These are phyloP conservation scores for Andricus grossulariae DNA, from an alignment of 1,140 invertebrate species.

Conservation along the genomic window DNA sequence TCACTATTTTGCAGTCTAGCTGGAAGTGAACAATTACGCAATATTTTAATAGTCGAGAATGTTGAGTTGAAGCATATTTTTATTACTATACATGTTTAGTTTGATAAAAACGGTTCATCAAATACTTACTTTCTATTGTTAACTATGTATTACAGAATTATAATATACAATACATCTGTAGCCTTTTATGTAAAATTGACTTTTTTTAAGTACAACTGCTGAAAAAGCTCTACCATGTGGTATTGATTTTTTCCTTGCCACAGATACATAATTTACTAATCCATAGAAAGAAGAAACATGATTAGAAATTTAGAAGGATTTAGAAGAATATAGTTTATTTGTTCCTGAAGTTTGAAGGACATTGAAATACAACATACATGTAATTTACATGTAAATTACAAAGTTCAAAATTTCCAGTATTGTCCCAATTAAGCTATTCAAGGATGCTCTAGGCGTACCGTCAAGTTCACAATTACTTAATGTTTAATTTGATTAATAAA, in stretches of 20 bases:
- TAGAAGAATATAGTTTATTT: not conserved
- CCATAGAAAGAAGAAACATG: not conserved
- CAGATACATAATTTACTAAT: not conserved
- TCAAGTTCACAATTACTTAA: no score
- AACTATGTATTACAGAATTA: not conserved
- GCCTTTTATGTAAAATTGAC: not conserved
- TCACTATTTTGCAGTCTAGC: no score
- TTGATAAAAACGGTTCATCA: not conserved
- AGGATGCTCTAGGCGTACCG: no score
- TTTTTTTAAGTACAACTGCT: slow-evolving; percentile 8
- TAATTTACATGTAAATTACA: not conserved
- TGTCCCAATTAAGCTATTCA: no score
- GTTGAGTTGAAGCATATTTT: not conserved
- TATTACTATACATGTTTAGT: not conserved
- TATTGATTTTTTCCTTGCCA: not conserved
- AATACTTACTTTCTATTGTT: not conserved
- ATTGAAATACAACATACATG: not conserved
- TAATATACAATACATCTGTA: not conserved
- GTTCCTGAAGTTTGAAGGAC: slow-evolving; percentile 5
- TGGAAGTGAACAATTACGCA: not conserved
- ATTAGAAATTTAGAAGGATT: not conserved
- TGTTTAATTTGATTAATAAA: no score
- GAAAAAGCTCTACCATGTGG: not conserved
- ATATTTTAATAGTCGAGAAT: not conserved
- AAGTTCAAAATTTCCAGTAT: not conserved